Percentiles rank a stretch among this genome's conserved stretches.
Evolutionary conservation across 2,888 invertebrate species (phyloP).

Genomic region (Mimachlamys varia): DNA sequence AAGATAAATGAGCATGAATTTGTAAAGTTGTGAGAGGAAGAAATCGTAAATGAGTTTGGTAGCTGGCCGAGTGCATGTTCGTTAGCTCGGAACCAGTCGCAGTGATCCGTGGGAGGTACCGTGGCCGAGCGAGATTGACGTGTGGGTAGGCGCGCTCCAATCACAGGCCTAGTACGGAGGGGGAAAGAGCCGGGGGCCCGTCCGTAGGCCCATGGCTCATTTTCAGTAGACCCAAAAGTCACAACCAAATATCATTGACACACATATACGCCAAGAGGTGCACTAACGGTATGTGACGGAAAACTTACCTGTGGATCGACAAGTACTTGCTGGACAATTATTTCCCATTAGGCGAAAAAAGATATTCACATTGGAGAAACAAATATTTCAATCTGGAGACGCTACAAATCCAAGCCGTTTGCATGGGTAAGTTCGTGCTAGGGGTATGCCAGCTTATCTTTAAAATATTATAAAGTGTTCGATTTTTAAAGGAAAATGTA

Average conservation of each 20-base stretch:
- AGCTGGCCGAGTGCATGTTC: constrained; percentile 45
- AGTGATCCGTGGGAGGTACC: constrained; percentile 55
- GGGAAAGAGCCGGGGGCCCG: neutral
- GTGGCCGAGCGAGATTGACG: constrained; percentile 44
- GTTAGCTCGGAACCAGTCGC: constrained; percentile 53
- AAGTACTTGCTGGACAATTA: constrained; percentile 20
- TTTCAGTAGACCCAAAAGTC: constrained; percentile 55
- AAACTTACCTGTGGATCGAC: constrained; percentile 23
- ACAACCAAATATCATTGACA: constrained; percentile 52
- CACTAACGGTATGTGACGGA: constrained; percentile 36
- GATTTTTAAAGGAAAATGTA: neutral
- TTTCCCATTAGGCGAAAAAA: constrained; percentile 18
- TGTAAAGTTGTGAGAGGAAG: constrained; percentile 16
- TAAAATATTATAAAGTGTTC: constrained; percentile 11
- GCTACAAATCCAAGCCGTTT: constrained; percentile 28
- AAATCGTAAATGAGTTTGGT: constrained; percentile 37
- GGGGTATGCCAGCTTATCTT: neutral
- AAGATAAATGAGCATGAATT: constrained; percentile 34
- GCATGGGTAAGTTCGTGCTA: constrained; percentile 29
- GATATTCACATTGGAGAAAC: constrained; percentile 19
- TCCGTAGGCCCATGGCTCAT: constrained; percentile 52
- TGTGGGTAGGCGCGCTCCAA: constrained; percentile 41
- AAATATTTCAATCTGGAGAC: constrained; percentile 34
- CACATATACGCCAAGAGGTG: constrained; percentile 43
- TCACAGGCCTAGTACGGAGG: constrained; percentile 42